phyloP scores from a whole-genome alignment of 2,797 vertebrate species.

The Cossypha dichroa region DNA sequence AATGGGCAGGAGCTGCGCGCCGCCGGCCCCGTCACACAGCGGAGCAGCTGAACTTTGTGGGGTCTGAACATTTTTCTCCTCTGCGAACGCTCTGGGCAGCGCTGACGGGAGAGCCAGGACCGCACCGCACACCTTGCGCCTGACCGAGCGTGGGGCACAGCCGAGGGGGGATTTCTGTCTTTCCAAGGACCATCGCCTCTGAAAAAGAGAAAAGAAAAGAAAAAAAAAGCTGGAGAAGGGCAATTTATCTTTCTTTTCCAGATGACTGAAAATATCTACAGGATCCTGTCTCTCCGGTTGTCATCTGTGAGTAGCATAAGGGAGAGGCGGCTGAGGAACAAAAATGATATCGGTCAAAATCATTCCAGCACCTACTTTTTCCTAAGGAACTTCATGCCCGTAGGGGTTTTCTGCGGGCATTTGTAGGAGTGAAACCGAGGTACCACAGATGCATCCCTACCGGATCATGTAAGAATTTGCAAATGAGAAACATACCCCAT shows the following conservation, averaged over 20 bases:
- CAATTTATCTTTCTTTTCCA: constrained; percentile 19
- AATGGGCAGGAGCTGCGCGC: background rate
- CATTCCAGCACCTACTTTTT: background rate
- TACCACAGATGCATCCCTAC: background rate
- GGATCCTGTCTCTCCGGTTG: background rate
- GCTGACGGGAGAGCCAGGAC: background rate
- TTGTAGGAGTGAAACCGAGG: background rate
- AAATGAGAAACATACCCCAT: background rate
- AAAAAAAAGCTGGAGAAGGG: background rate
- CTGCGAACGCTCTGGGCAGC: background rate
- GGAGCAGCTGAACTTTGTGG: constrained; percentile 44
- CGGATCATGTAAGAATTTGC: constrained; percentile 14
- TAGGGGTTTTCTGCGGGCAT: background rate
- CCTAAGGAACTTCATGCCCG: constrained; percentile 21
- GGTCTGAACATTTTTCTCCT: background rate
- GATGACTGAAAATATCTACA: constrained; percentile 54
- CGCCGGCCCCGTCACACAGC: background rate
- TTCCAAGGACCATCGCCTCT: background rate
- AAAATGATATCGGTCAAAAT: constrained; percentile 17
- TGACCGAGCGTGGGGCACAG: background rate
- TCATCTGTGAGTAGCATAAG: background rate
- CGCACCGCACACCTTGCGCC: background rate
- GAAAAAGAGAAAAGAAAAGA: background rate
- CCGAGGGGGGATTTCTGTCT: background rate
- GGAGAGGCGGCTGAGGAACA: background rate